Base-by-base conservation (phyloP, 2,113 vertebrate species). In the Serilophus lunatus region DNA sequence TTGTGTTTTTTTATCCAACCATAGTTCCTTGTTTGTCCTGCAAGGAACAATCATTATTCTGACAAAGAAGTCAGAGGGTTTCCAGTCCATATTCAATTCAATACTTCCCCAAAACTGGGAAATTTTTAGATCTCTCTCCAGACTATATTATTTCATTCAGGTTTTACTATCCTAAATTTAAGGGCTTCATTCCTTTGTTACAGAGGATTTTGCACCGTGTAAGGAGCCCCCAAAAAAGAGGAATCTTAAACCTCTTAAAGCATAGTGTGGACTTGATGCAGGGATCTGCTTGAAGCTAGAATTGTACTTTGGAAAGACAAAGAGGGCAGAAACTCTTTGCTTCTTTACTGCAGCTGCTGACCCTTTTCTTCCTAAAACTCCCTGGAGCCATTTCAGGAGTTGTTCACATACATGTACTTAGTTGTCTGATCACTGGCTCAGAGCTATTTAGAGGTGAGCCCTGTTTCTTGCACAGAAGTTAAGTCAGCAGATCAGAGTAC, bases 191-290 rank as follows among this genome's bases (percentile, higher is more conserved):
- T 91, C 70, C 50, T 76, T 88, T 76, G 26, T 47, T 65, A 76
- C 31, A 72, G 28, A 81, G 44, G 28, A 93, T 61, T 86, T 93
- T 84, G 18, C n/a, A 77, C 26, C 35, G 31, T 42, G 23, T 18
- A 83, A 77, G 42, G 6, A 63, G 10, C 40, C 10, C 11, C 40
- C 61, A 72, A 40, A 60, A 40, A 29, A 3, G 33, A 16, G 5
- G 3, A 38, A 74, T 11, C 33, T 53, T 68, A 78, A 22, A 10
- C 11, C 28, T 24, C 31, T 75, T 42, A 40, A 54, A 70, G 28
- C 0, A 0, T 8, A n/a, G 13, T 10, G 5, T 35, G 53, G n/a
- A 45, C 0, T 0, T 31, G 18, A 38, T 33, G 42, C 11, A 38
- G 13, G 7, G 42, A 69, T 16, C 0, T 31, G 15, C 51, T 82